Conservation (phyloP, 2,888 invertebrate genomes). For the Macaria liturata region DNA sequence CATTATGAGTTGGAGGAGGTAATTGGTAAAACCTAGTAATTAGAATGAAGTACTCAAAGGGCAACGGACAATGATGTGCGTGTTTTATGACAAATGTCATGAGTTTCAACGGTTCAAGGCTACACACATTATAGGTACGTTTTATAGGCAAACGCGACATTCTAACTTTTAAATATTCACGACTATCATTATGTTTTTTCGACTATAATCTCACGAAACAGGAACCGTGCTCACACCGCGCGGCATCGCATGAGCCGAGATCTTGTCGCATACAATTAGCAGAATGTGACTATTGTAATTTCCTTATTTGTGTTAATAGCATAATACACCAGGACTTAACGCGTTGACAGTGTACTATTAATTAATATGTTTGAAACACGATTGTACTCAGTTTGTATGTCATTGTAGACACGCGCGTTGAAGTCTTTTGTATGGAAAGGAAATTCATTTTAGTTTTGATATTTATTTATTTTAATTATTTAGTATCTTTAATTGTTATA, state of each 20-base stretch:
- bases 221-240: constrained; percentile 38
- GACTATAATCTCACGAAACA: constrained; percentile 33
- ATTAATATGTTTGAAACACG: background rate
- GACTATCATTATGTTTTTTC: constrained; percentile 45
- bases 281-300: constrained; percentile 38
- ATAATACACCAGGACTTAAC: constrained; percentile 36
- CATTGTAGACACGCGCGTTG: constrained; percentile 35
- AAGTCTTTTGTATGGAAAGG: constrained; percentile 38
- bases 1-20: too few relatives aligned
- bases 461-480: too few relatives aligned
- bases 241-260: constrained; percentile 34
- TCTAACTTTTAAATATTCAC: constrained; percentile 48
- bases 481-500: too few relatives aligned
- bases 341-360: constrained; percentile 16
- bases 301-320: constrained; percentile 47
- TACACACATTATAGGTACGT: constrained; percentile 39
- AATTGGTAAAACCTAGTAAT: too few relatives aligned
- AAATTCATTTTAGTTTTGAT: background rate
- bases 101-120: constrained; percentile 73
- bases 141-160: constrained; percentile 42
- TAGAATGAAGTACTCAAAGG: too few relatives aligned
- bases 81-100: constrained; percentile 54
- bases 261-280: constrained; percentile 42
- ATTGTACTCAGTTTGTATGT: background rate
- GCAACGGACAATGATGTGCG: constrained; percentile 46